Base-by-base conservation (phyloP, 2,888 invertebrate species). In the Seira sanloemensis region DNA sequence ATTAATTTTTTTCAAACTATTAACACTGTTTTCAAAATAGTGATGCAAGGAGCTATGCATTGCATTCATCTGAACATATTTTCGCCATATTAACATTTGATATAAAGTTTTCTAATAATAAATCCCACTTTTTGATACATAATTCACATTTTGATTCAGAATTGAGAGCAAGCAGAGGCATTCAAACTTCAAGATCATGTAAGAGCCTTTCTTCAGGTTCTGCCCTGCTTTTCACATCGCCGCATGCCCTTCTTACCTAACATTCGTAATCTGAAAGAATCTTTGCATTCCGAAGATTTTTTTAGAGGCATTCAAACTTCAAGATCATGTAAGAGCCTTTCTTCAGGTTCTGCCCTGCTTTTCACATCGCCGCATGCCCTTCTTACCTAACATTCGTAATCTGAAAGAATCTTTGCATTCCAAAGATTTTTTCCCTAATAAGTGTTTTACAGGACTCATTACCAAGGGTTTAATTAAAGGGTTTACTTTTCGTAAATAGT, bases 331-430 rank as follows among this genome's bases (percentile, higher is more conserved):
- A 65, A 26, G 25, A 65, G 27, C n/a, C n/a, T n/a, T n/a, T n/a
- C n/a, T 37, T 37, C 12, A 12, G 12, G 12, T 37, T 54, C 1
- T 73, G 79, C 65, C 79, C 79, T 79, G 72, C 65, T 79, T 79
- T 78, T 65, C 50, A 26, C 26, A 4, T 37, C 37, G 54, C 26
- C 18, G 26, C 4, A 24, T 81, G 81, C 50, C 81, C 81, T 71
- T 65, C 25, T 76, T 81, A 19, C 81, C 71, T 76, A 81, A 62
- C 69, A 65, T 71, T 69, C 67, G 12, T 77, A 78, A 81, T 76
- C 76, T 25, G 76, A 69, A 66, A n/a, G n/a, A n/a, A n/a, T n/a
- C 66, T 50, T 21, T 58, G 7, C 69, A 77, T 4, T 78, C 54
- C 27, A 25, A 66, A 72, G 2, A 19, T 58, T 71, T 74, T 65